Base-by-base conservation (phyloP, 2,113 vertebrate species). In the Anser brachyrhynchus region DNA sequence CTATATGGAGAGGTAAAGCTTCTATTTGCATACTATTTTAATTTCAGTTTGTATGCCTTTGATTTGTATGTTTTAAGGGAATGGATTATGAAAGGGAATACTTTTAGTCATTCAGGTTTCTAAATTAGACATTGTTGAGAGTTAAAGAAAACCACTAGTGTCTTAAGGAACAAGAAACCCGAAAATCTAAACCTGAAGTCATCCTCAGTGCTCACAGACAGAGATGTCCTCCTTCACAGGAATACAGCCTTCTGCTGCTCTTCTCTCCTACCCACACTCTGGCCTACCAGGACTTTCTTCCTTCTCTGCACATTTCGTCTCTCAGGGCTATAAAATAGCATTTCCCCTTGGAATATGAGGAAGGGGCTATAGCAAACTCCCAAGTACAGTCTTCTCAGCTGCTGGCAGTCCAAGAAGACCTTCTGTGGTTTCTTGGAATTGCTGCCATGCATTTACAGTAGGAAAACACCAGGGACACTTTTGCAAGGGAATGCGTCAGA, bases 401-500 rank as follows among this genome's bases (percentile, higher is more conserved):
- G 37, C 41, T 77, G 15, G 9, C 29, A 74, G 41, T 58, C 31
- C 41, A 73, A 58, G 44, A 91, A 73, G 12, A 13, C 13, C 23
- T 77, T 87, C 29, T 74, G 37, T 26, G 8, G 18, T 49, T 66
- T 88, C 51, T 16, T 54, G 23, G 72, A 70, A 69, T 20, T 69
- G 14, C 18, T 84, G 35, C 3, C 15, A 76, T 52, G 54, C 57
- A 76, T 5, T 75, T 82, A 19, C 4, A 23, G 26, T 31, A 73
- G 33, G 13, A 89, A 37, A 80, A 54, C 31, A 81, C 26, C 22
- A 20, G 54, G n/a, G 74, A 67, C 11, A 58, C 9, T 15, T 37
- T 84, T 80, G 35, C 11, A 51, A 70, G 54, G 46, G 57, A 5
- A 4, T 54, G 4, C 0, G 0, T 77, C 51, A 81, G 20, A n/a